A percentile compares a stretch with the other conserved stretches of the same genome.
Conservation (phyloP, 2,888 invertebrate genomes). For the Axea sp. region DNA sequence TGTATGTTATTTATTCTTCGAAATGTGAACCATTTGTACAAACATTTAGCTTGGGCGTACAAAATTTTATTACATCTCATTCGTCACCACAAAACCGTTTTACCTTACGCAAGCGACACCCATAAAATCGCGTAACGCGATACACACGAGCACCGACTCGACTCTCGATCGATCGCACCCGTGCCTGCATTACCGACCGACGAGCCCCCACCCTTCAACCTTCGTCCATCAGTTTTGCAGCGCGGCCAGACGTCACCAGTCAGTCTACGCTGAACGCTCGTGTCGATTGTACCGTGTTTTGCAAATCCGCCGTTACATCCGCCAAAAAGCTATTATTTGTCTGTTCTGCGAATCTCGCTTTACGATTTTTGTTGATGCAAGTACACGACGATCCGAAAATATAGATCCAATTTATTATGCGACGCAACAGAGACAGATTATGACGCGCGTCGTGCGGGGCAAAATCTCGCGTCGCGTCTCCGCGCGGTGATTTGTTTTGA, state of each 20-base stretch:
- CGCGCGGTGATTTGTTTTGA: constrained; percentile 75
- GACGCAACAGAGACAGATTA: constrained; percentile 35
- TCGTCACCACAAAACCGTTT: not conserved
- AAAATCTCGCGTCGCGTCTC: constrained; percentile 49
- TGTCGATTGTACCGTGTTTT: constrained; percentile 13
- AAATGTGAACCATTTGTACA: too few relatives aligned
- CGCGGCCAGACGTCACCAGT: constrained; percentile 32
- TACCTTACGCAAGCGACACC: constrained; percentile 10
- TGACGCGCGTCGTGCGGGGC: constrained; percentile 58
- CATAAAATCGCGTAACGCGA: constrained; percentile 24
- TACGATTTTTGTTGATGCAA: too few relatives aligned
- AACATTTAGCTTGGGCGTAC: too few relatives aligned
- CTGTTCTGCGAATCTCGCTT: not conserved
- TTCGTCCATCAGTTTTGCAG: constrained; percentile 20
- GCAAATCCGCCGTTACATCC: not conserved
- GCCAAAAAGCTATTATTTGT: too few relatives aligned
- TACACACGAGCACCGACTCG: constrained; percentile 19
- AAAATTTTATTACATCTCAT: constrained; percentile 16
- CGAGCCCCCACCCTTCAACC: constrained; percentile 4
- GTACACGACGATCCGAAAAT: too few relatives aligned
- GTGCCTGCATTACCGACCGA: constrained; percentile 35
- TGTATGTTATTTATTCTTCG: too few relatives aligned
- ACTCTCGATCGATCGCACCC: constrained; percentile 27
- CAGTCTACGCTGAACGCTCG: constrained; percentile 36
- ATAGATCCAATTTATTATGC: not conserved